Evolutionary conservation across 2,113 vertebrate genomes (phyloP).

Genomic region (Forbesichthys papilliferus): DNA sequence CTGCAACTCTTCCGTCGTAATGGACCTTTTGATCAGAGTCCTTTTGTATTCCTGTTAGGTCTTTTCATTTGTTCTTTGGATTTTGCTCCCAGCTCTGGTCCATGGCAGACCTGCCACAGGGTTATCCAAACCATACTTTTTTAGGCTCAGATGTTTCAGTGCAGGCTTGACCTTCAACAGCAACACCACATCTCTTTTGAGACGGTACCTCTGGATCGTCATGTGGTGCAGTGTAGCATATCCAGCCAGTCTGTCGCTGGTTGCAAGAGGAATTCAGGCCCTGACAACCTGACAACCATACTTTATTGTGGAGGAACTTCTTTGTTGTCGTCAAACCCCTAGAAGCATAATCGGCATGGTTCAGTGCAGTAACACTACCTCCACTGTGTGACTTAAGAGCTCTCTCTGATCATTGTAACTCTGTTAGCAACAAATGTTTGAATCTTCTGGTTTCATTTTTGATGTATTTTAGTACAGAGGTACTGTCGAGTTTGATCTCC

Average conservation of each 20-base stretch:
- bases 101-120: too few relatives aligned
- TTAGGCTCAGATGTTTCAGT: too few relatives aligned
- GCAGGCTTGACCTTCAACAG: too few relatives aligned
- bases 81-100: too few relatives aligned
- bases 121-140: too few relatives aligned
- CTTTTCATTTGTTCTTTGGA: too few relatives aligned
- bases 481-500: slow-evolving; percentile 8
- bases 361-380: background rate
- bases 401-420: background rate
- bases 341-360: too few relatives aligned
- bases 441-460: background rate
- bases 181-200: too few relatives aligned
- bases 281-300: background rate
- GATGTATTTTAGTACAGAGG: slow-evolving; percentile 6
- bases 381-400: background rate
- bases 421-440: background rate
- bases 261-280: background rate
- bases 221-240: background rate
- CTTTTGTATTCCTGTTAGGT: too few relatives aligned
- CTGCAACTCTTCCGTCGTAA: too few relatives aligned
- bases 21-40: too few relatives aligned
- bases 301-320: background rate
- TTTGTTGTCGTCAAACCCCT: background rate
- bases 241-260: background rate
- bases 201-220: background rate